phyloP scores from a whole-genome alignment of 35 echinoderm and acorn worm species.

The Lytechinus pictus region DNA sequence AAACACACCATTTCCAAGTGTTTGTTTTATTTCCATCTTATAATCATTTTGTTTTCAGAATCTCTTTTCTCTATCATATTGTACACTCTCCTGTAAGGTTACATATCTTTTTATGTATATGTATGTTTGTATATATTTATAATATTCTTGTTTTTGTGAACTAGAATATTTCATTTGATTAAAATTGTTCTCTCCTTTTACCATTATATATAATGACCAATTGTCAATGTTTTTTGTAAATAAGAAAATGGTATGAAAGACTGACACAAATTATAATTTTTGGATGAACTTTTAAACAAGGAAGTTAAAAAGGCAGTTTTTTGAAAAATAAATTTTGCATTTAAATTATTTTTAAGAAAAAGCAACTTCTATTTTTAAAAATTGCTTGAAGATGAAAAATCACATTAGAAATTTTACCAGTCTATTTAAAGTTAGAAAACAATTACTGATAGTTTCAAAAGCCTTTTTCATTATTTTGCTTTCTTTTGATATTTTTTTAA shows the following conservation, averaged over 20 bases:
- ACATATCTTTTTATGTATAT: not conserved
- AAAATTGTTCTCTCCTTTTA: slow-evolving; percentile 2
- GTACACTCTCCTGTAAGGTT: not conserved
- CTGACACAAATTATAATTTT: not conserved
- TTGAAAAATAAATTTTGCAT: not conserved
- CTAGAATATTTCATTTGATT: slow-evolving; percentile 6
- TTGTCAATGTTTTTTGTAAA: not conserved
- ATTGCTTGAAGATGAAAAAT: not conserved
- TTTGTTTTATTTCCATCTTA: slow-evolving; percentile 14
- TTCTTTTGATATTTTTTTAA: no score
- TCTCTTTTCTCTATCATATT: not conserved
- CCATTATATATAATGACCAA: not conserved
- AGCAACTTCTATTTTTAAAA: not conserved
- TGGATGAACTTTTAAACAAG: not conserved
- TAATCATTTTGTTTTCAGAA: slow-evolving; percentile 20
- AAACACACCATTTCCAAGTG: slow-evolving; percentile 18
- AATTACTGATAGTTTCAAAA: not conserved
- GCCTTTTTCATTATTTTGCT: no score
- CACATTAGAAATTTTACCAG: not conserved
- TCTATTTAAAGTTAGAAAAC: not conserved
- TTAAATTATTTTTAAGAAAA: not conserved
- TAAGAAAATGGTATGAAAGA: not conserved
- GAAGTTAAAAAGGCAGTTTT: not conserved
- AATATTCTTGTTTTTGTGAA: slow-evolving; percentile 15
- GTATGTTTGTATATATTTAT: slow-evolving; percentile 7